Conservation (phyloP, 2,113 vertebrate species). For the Scomber colias region DNA sequence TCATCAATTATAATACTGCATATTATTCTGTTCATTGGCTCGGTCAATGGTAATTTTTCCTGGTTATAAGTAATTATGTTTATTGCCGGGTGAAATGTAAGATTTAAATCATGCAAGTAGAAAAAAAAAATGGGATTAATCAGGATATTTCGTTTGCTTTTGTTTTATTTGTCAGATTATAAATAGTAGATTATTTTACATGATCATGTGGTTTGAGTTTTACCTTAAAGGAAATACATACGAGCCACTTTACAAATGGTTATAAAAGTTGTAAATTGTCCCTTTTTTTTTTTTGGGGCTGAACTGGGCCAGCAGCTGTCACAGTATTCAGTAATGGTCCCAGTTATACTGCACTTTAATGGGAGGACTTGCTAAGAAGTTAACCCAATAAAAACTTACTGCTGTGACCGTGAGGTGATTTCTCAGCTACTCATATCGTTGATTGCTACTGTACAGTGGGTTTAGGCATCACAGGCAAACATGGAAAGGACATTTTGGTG, state of each 20-base stretch:
- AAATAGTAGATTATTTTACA: neutral
- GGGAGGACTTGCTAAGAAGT: neutral
- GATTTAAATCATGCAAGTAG: conserved; percentile 53
- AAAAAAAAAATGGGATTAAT: conserved; percentile 10
- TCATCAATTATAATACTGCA: neutral
- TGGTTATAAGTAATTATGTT: neutral
- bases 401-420: neutral
- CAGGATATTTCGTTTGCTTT: neutral
- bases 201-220: too few relatives aligned
- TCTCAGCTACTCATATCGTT: neutral
- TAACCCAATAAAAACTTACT: neutral
- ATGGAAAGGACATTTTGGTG: conserved; percentile 2
- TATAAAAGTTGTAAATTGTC: neutral
- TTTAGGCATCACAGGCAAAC: conserved; percentile 32
- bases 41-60: too few relatives aligned
- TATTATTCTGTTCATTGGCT: neutral
- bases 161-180: neutral
- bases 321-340: neutral
- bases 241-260: neutral
- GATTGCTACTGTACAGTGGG: conserved; percentile 41
- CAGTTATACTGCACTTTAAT: conserved; percentile 12
- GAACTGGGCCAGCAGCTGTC: neutral
- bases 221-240: neutral
- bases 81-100: neutral
- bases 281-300: too few relatives aligned